A percentile compares a stretch with the other conserved stretches of the same genome.
phyloP scores from a whole-genome alignment of 2,797 vertebrate genomes.

The Acrocephalus scirpaceus region DNA sequence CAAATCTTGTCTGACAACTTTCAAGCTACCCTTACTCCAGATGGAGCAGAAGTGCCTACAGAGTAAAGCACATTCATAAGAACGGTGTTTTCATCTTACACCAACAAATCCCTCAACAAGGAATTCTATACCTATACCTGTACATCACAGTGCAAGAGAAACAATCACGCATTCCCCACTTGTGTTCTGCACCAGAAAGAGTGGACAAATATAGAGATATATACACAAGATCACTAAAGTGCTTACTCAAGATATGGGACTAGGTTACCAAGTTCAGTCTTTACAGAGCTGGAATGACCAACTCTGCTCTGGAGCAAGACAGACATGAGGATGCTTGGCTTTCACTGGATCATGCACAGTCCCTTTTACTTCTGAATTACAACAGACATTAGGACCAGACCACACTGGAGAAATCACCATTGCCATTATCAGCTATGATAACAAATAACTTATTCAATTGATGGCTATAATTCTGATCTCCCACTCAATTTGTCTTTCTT shows the following conservation, averaged over 20 bases:
- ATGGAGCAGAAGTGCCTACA: neutral
- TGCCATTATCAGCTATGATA: neutral
- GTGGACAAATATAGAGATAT: neutral
- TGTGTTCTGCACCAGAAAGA: neutral
- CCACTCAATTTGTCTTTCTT: neutral
- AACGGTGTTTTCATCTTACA: neutral
- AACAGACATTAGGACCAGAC: neutral
- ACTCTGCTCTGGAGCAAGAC: neutral
- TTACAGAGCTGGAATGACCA: neutral
- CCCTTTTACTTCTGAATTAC: neutral
- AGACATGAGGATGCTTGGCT: neutral
- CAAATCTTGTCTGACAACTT: neutral
- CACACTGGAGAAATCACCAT: neutral
- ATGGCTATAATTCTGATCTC: neutral
- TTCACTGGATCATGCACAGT: neutral
- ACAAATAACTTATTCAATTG: neutral
- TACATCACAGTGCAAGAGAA: neutral
- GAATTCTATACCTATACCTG: neutral
- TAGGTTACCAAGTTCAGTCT: neutral
- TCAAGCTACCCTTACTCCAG: neutral
- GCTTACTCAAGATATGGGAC: neutral
- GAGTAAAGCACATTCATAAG: neutral
- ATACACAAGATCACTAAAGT: neutral
- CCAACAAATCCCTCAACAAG: neutral
- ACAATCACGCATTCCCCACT: fast-evolving